Base-by-base conservation (phyloP, 2,113 vertebrate species). In the Gopherus evgoodei region DNA sequence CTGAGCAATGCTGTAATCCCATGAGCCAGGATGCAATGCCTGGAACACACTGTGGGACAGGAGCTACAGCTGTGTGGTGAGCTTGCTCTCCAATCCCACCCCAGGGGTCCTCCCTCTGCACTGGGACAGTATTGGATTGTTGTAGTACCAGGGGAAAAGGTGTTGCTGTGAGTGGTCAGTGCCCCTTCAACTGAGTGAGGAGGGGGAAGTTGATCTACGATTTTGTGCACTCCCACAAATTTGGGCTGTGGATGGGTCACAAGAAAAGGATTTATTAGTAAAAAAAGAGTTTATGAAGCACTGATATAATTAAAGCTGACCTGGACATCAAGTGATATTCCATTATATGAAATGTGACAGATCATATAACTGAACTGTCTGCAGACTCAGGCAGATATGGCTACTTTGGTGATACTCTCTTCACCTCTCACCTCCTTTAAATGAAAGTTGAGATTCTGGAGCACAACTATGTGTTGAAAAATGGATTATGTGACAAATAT, bases 301-400 rank as follows among this genome's bases (percentile, higher is more conserved):
- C 31, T 65, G 31, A 65, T 17, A 35, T n/a, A 75, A 11, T 75
- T 12, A 38, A 75, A 42, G n/a, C 22, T 75, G 72, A 12, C 21
- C 22, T 44, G 11, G 22, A 44, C 38, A 76, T 76, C 25, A 44
- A 78, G 11, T 47, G 75, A 27, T 78, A 72, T 22, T 16, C 19
- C n/a, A 21, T 38, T 38, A 72, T 21, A 38, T 35, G 62, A 9
- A 82, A 90, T 75, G 84, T 38, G 8, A 5, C 14, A 91, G n/a
- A 72, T 1, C 1, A 65, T 22, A 82, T 0, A 57, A 4, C 2
- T 4, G 3, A 83, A 6, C 11, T 35, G 7, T 44, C 2, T 50
- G 16, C 13, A 84, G 11, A 29, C 4, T 72, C 42, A 57, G 11
- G 19, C 25, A 81, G n/a, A 0, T 22, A 12, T 79, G 2, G 29